Evolutionary conservation across 2,888 invertebrate species (phyloP).

Genomic region (Trisateles emortualis): DNA sequence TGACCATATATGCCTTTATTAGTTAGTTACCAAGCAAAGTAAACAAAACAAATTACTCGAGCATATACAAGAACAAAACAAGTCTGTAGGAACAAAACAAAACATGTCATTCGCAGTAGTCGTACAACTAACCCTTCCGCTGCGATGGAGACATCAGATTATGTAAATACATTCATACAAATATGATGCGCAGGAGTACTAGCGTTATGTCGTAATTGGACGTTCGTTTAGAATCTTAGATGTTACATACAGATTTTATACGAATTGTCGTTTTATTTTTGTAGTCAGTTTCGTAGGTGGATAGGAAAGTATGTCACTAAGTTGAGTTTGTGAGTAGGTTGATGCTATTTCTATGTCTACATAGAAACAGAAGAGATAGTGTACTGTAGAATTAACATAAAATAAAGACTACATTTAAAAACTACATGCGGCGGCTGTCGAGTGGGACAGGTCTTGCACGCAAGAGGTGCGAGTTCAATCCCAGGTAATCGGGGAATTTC

Average conservation of each 20-base stretch:
- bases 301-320: constrained; percentile 10
- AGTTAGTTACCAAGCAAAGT: background rate
- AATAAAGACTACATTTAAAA: too few species aligned
- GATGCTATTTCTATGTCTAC: too few species aligned
- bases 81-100: constrained; percentile 24
- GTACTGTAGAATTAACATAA: too few species aligned
- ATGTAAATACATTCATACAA: constrained; percentile 34
- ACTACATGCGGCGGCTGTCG: too few species aligned
- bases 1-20: too few species aligned
- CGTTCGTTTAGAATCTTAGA: constrained; percentile 29
- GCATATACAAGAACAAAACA: too few species aligned
- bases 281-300: constrained; percentile 4
- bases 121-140: constrained; percentile 34
- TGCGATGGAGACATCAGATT: constrained; percentile 46
- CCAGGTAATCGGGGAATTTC: too few species aligned
- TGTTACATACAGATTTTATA: constrained; percentile 7
- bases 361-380: too few species aligned
- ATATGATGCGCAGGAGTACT: constrained; percentile 47
- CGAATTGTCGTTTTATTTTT: constrained; percentile 5
- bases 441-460: too few species aligned
- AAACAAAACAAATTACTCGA: background rate
- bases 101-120: constrained; percentile 42
- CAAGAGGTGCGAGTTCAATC: too few species aligned
- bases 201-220: constrained; percentile 38
- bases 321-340: too few species aligned